phyloP scores from a whole-genome alignment of 2,888 invertebrate species.

The Apamea sordens region DNA sequence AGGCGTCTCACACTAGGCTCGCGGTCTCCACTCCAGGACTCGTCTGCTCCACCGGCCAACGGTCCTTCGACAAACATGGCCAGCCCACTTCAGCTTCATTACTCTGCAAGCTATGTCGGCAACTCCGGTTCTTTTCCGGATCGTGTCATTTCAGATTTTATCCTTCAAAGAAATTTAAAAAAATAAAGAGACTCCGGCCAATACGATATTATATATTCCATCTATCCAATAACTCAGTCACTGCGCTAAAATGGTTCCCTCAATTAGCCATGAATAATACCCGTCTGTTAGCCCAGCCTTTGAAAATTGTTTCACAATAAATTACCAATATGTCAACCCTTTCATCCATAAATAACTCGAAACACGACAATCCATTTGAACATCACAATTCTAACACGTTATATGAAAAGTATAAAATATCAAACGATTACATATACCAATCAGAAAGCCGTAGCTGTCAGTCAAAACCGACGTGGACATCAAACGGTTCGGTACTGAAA shows the following conservation, averaged over 20 bases:
- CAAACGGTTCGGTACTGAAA: constrained; percentile 25
- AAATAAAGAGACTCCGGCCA: neutral
- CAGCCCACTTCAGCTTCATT: neutral
- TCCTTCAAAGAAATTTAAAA: neutral
- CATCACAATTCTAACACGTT: constrained; percentile 31
- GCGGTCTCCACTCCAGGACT: too few species aligned
- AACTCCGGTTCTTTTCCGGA: neutral
- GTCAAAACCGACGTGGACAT: constrained; percentile 52
- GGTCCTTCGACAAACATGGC: neutral
- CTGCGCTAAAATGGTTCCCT: neutral
- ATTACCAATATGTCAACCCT: constrained; percentile 39
- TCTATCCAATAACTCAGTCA: neutral
- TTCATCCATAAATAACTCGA: constrained; percentile 43
- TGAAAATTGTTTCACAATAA: constrained; percentile 45
- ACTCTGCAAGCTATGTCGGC: neutral
- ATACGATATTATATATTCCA: neutral
- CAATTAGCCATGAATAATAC: constrained; percentile 27
- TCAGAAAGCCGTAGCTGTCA: constrained; percentile 29
- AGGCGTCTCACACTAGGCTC: too few species aligned
- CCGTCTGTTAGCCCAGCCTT: constrained; percentile 4
- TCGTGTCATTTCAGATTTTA: neutral
- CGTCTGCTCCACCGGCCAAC: too few species aligned
- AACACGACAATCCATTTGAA: constrained; percentile 22
- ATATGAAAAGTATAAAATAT: constrained; percentile 52
- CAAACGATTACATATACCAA: constrained; percentile 39